Conservation (phyloP, 2,888 invertebrate species). For the Dryobotodes eremita region DNA sequence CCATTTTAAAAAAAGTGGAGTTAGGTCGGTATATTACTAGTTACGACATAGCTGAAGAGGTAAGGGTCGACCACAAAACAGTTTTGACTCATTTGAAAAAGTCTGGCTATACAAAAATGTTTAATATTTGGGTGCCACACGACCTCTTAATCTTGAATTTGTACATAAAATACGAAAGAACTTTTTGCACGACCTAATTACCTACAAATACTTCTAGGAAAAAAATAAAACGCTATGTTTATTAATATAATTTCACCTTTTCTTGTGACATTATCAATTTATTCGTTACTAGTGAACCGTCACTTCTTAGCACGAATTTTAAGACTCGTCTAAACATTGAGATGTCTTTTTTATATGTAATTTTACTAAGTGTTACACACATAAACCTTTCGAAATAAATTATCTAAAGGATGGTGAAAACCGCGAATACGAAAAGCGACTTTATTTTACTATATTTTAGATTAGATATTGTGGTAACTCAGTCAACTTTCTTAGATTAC, state of each 20-base stretch:
- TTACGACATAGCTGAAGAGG: no score
- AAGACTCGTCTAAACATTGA: neutral
- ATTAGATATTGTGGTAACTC: neutral
- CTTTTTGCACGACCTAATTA: no score
- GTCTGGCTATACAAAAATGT: no score
- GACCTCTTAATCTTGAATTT: no score
- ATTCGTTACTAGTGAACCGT: neutral
- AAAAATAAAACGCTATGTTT: neutral
- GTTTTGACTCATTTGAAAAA: no score
- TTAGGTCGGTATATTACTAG: no score
- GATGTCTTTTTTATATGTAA: neutral
- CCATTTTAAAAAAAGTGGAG: no score
- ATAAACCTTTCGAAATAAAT: neutral
- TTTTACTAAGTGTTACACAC: neutral
- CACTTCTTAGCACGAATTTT: no score
- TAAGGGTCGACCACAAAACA: no score
- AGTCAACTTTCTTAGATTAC: slow-evolving; percentile 16
- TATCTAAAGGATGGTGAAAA: neutral
- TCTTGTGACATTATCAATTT: neutral
- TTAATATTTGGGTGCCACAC: no score
- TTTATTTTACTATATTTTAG: neutral
- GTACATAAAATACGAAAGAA: no score
- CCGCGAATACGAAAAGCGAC: neutral
- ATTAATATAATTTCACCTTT: neutral
- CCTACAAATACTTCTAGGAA: neutral